Base-by-base conservation (phyloP, 2,888 invertebrate species). In the Argynnis bischoffii region DNA sequence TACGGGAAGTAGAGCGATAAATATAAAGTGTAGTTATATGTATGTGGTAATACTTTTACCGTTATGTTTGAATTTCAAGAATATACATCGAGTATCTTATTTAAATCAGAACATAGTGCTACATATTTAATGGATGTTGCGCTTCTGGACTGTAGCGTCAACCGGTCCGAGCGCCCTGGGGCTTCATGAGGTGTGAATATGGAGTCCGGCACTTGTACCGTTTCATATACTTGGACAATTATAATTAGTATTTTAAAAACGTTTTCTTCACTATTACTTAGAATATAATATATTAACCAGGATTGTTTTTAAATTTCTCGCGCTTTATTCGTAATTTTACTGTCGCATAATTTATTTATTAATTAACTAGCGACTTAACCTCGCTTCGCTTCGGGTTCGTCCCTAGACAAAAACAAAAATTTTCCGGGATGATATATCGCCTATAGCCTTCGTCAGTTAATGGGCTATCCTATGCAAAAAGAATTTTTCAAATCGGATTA, bases 101-200 rank as follows among this genome's bases (percentile, higher is more conserved):
- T 35, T 11, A 15, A 41, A 21, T 53, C 4, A 16, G 31, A 51
- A 35, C 64, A 14, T 47, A 15, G 46, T 53, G 14, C 47, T 41
- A 15, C 16, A 14, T 55, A 59, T 66, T 18, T 16, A 21, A 16
- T 66, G 66, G 66, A 60, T 16, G 31, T 18, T 50, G 41, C 54
- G 18, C 48, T 35, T 60, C 18, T 55, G 18, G 15, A 61, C 31
- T 47, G 47, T 59, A 31, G 53, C 63, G 70, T 68, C 76, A 77
- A 81, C 87, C 84, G 86, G 88, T 87, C 80, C 74, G 68, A 74
- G 76, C 83, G 83, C 85, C 86, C 86, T 76, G 85, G 77, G 82
- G 87, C 82, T 86, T 86, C 86, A 85, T 80, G 84, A 88, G 85
- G 87, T 87, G 88, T 87, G 85, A 89, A 88, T 82, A 83, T 78